Conservation (phyloP, 2,113 vertebrate genomes). For the Muntiacus muntjak region DNA sequence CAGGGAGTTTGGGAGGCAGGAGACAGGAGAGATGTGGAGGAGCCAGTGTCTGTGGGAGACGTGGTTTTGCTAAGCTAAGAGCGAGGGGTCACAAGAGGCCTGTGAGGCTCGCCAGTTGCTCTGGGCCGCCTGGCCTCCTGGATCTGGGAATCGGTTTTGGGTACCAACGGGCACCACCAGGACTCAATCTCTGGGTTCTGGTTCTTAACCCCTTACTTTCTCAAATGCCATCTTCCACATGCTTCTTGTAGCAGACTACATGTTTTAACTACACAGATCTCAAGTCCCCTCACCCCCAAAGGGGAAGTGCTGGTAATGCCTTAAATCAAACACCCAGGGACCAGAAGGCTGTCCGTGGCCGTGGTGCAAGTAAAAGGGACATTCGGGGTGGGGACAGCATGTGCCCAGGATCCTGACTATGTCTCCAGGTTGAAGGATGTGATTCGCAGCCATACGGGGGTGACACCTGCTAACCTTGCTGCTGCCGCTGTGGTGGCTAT, state of each 20-base stretch:
- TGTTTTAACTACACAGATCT: background rate
- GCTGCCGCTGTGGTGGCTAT: slow-evolving; percentile 45
- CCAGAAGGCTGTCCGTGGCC: background rate
- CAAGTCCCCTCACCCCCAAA: background rate
- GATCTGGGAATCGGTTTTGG: background rate
- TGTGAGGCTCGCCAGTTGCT: background rate
- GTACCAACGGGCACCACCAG: background rate
- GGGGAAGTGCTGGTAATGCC: background rate
- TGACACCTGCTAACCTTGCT: slow-evolving; percentile 77
- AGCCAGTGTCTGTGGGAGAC: background rate
- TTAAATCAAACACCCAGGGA: background rate
- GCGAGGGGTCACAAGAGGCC: background rate
- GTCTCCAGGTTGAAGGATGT: slow-evolving; percentile 68
- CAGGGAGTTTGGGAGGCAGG: background rate
- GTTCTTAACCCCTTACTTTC: background rate
- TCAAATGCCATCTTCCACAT: background rate
- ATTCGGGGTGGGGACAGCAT: background rate
- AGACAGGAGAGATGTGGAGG: background rate
- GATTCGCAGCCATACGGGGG: slow-evolving; percentile 66
- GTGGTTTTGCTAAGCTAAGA: background rate
- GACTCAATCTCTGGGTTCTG: background rate
- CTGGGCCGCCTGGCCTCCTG: background rate
- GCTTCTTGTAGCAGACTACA: background rate
- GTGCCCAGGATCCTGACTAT: slow-evolving; percentile 73
- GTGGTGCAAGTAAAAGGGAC: background rate